Evolutionary conservation across 2,797 vertebrate species (phyloP), one percentile per base, ranked within the genome.

Genomic region (Pseudotriccus pelzelni): DNA sequence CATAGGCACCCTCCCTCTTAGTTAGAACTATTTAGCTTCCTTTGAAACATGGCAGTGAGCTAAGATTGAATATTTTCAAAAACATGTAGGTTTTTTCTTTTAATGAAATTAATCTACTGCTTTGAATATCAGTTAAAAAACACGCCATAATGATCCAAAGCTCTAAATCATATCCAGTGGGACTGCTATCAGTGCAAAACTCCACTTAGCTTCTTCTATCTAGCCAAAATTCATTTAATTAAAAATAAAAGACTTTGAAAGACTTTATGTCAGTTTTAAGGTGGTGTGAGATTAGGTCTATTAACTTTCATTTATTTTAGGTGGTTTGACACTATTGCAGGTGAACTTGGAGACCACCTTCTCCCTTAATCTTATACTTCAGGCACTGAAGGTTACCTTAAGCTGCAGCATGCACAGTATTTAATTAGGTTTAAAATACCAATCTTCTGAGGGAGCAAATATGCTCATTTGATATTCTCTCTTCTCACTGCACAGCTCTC

Each of bases 11-110:
- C 6, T 72, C 62, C 28, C 16, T 72, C 55, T 50, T 52, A 79
- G 11, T 32, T 44, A 68, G 8, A 66, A 4, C 12, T 84, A 28
- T 64, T 82, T 56, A 76, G 1, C 21, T 68, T 89, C 28, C 17
- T 84, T 66, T 58, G 41, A 82, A 92, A 89, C 10, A 9, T 14
- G 19, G 3, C 12, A 67, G 19, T 72, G 14, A 77, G 7, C 9
- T 36, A 84, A 37, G 11, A 4, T 69, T 58, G 12, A 78, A 10
- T 52, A 15, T 63, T 60, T 70, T 72, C 25, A 22, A 58, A 83
- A 39, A 25, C 3, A 2, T 20, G 2, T 3, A 52, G 17, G 1
- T 7, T 1, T 8, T 53, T 43, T 52, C 32, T 47, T 47, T 3
- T 5, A 72, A 81, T 4, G 16, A 86, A 85, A n/a, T 67, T 52